A percentile compares a stretch with the other conserved stretches of the same genome.
Conservation (phyloP, 2,797 vertebrate species). For the Danionella dracula region DNA sequence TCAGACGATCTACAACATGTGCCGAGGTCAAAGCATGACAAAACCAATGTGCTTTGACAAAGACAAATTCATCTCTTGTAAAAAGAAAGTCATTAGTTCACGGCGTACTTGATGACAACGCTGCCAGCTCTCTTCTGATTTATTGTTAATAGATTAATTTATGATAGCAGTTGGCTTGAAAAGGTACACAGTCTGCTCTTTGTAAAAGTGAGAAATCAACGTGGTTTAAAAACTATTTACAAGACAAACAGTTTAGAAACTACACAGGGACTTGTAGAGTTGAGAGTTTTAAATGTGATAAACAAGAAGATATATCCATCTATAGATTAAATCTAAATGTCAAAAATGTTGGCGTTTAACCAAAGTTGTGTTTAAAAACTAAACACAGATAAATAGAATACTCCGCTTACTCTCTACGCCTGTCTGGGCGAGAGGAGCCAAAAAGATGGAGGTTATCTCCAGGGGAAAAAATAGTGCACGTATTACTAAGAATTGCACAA, state of each 20-base stretch:
- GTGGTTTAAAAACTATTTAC: not conserved
- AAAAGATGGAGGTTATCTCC: no score
- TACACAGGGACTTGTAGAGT: not conserved
- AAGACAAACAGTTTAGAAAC: not conserved
- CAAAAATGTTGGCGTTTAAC: no score
- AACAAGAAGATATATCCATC: no score
- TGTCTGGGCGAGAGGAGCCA: no score
- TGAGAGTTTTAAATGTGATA: no score
- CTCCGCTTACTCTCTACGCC: no score
- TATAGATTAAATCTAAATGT: no score
- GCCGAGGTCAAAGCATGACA: conserved; percentile 11
- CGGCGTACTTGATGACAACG: not conserved
- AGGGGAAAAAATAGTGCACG: no score
- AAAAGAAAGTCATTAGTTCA: conserved; percentile 6
- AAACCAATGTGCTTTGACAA: not conserved
- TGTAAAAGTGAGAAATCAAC: conserved; percentile 4
- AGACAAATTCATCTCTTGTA: conserved; percentile 1
- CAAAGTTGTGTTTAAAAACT: no score
- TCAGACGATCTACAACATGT: conserved; percentile 8
- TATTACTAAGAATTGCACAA: no score
- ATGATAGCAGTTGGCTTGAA: not conserved
- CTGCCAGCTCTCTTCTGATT: not conserved
- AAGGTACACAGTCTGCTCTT: not conserved
- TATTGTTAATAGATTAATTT: conserved; percentile 2
- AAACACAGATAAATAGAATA: no score